Percentiles rank a stretch among this genome's conserved stretches.
Evolutionary conservation across 2,797 vertebrate genomes (phyloP).

Genomic region (Pyrocephalus nanus): DNA sequence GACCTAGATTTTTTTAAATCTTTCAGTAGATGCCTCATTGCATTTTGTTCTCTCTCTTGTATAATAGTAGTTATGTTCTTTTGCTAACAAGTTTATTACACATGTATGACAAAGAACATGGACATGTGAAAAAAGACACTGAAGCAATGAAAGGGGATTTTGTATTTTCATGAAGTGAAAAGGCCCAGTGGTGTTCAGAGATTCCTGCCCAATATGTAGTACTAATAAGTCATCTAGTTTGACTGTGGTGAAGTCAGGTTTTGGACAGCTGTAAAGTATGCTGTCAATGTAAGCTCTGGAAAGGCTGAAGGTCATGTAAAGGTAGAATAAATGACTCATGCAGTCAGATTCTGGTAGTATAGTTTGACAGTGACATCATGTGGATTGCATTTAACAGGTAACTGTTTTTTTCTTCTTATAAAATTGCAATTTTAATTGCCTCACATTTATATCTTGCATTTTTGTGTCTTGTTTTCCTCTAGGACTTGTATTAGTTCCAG

Average conservation of each 20-base stretch:
- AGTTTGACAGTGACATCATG: not conserved
- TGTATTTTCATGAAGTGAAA: not conserved
- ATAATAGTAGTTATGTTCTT: not conserved
- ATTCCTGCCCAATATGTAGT: not conserved
- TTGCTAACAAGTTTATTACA: not conserved
- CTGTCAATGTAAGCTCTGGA: not conserved
- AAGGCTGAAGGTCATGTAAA: not conserved
- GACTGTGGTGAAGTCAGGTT: not conserved
- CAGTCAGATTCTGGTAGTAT: not conserved
- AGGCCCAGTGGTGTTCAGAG: not conserved
- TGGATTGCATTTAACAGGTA: not conserved
- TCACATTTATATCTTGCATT: not conserved
- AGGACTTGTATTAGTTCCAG: constrained; percentile 81
- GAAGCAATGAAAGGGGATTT: not conserved
- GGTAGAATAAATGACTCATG: not conserved
- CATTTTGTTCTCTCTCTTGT: not conserved
- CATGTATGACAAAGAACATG: not conserved
- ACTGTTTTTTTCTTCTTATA: not conserved
- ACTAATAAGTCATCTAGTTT: not conserved
- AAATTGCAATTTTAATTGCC: not conserved
- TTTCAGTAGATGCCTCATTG: not conserved
- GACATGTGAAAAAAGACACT: not conserved
- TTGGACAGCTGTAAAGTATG: not conserved
- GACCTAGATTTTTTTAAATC: not conserved
- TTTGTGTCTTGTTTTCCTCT: constrained; percentile 56